Evolutionary conservation across 2,113 vertebrate genomes (phyloP), one percentile per base, ranked within the genome.

Genomic region (Micromys minutus): DNA sequence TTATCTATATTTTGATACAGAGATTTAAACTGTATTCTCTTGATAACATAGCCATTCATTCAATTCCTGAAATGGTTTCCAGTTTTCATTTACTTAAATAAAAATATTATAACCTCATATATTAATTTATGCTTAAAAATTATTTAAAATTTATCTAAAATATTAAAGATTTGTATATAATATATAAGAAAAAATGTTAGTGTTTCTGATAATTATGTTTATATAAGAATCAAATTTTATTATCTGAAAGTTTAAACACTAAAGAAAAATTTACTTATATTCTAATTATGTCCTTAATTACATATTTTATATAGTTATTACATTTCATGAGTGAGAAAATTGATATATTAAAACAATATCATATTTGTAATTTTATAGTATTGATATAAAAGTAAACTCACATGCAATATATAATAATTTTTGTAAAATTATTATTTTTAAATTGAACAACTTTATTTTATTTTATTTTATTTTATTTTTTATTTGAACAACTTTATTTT

Each of bases 301-400:
- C 42, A 4, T 15, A 87, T 39, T 90, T 93, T 76, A 72, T 63
- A 74, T 72, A 84, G 31, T 50, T 42, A 88, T 10, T 59, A 80
- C 74, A 59, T 92, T 8, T 47, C 34, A 47, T 26, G 19, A 84
- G 90, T 34, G 87, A 50, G 42, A 63, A 77, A 13, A 42, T 86
- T 87, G 63, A 2, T 85, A 11, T 89, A 92, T 72, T 95, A 72
- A 91, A 31, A 91, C 93, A 17, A 95, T 15, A 71, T 67, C n/a
- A 12, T 74, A 71, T 10, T 90, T 93, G n/a, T 65, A 85, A 75
- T 17, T 83, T 93, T 65, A 9, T 36, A 50, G n/a, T 2, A 88
- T 77, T 50, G 17, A 36, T 75, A 87, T 47, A 7, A 24, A 92
- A 95, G 83, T 89, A 87, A 81, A 90, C 52, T 36, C 6, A 90